Evolutionary conservation across 2,888 invertebrate genomes (phyloP).

Genomic region (Catotricha subobsoleta): DNA sequence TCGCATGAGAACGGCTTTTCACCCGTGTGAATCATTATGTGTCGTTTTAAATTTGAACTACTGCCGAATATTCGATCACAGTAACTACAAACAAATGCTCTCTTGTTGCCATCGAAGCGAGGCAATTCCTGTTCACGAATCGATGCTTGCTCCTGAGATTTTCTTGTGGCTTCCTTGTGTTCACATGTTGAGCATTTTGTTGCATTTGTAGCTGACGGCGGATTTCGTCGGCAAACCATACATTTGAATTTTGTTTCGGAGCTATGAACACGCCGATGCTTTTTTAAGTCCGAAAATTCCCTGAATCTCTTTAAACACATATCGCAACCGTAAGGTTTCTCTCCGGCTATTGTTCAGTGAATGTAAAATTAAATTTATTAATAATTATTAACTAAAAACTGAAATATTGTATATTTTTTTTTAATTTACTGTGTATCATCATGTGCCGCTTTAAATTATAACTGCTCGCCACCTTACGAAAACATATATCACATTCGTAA

Average conservation of each 20-base stretch:
- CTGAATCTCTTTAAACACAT: slow-evolving; percentile 26
- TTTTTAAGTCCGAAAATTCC: slow-evolving; percentile 28
- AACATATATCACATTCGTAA: slow-evolving; percentile 25
- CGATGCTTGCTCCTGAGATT: neutral
- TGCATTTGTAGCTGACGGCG: slow-evolving; percentile 21
- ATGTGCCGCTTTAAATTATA: slow-evolving; percentile 27
- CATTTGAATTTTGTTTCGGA: slow-evolving; percentile 21
- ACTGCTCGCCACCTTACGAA: slow-evolving; percentile 25
- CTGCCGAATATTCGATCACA: slow-evolving; percentile 27
- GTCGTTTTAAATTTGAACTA: slow-evolving; percentile 26
- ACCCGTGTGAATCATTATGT: slow-evolving; percentile 28
- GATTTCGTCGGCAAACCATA: slow-evolving; percentile 22
- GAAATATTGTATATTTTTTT: neutral
- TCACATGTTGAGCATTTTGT: slow-evolving; percentile 24
- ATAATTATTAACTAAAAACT: too few species aligned
- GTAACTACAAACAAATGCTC: slow-evolving; percentile 24
- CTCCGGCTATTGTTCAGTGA: slow-evolving; percentile 17
- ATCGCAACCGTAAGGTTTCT: slow-evolving; percentile 27
- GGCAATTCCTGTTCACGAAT: slow-evolving; percentile 5
- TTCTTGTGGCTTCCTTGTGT: slow-evolving; percentile 4
- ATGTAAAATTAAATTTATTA: too few species aligned
- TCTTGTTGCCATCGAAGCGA: slow-evolving; percentile 9
- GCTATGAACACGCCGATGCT: slow-evolving; percentile 24
- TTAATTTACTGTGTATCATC: slow-evolving; percentile 22
- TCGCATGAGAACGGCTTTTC: slow-evolving; percentile 26